These are phyloP conservation scores for Allygus modestus DNA, from an alignment of 2,888 invertebrate genomes.

Conservation along the genomic window DNA sequence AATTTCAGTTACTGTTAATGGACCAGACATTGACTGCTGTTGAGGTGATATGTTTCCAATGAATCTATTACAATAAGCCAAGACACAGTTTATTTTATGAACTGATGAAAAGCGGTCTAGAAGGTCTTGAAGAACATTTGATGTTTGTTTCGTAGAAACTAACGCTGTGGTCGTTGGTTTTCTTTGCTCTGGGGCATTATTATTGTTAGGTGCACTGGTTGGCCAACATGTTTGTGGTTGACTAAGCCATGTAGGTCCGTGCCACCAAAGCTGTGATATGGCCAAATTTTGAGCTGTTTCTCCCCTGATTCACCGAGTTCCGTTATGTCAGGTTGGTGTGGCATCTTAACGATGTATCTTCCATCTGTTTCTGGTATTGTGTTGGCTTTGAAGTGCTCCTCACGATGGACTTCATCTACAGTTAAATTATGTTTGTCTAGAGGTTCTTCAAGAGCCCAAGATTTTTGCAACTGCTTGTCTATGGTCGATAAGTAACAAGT, in stretches of 20 bases:
- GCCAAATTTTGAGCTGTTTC: not conserved
- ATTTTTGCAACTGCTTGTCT: conserved; percentile 29
- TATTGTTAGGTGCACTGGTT: not conserved
- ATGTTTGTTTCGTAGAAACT: not conserved
- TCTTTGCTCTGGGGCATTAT: not conserved
- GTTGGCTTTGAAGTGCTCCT: conserved; percentile 14
- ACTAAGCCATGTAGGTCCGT: not conserved
- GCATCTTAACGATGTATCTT: conserved; percentile 3
- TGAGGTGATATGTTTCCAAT: not conserved
- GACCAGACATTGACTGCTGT: conserved; percentile 5
- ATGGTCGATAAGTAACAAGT: not conserved
- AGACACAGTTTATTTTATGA: not conserved
- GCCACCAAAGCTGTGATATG: conserved; percentile 30
- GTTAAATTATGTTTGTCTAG: conserved; percentile 7
- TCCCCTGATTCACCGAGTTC: conserved; percentile 15
- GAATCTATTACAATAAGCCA: conserved; percentile 2
- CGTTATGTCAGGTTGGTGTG: not conserved
- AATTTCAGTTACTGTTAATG: conserved; percentile 22
- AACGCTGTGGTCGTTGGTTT: not conserved
- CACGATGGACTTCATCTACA: not conserved
- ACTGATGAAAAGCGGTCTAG: not conserved
- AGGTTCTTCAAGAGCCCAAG: conserved; percentile 29
- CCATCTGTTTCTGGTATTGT: conserved; percentile 13
- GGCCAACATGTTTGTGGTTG: no score
- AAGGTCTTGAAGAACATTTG: not conserved